A percentile compares a stretch with the other conserved stretches of the same genome.
Evolutionary conservation across 2,888 invertebrate genomes (phyloP).

Genomic region (Eucriotettix oculatus): DNA sequence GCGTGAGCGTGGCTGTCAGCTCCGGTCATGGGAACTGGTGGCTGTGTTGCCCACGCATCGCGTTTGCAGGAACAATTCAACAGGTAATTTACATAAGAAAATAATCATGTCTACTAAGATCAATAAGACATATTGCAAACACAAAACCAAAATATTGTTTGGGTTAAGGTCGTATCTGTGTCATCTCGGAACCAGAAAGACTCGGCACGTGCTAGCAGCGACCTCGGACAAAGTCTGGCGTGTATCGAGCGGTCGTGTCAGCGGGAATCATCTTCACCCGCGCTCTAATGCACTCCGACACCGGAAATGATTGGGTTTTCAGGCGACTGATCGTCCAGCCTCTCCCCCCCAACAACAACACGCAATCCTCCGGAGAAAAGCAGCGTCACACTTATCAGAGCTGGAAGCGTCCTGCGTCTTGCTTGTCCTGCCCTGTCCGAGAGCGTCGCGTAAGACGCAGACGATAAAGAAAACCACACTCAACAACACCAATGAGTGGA

Average conservation of each 20-base stretch:
- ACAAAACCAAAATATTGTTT: too few species aligned
- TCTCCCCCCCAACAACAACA: neutral
- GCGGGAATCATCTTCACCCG: conserved; percentile 3
- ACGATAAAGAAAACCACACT: neutral
- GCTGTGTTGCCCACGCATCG: too few species aligned
- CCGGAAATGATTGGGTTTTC: conserved; percentile 42
- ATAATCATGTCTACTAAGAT: too few species aligned
- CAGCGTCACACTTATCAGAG: neutral
- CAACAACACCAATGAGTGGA: neutral
- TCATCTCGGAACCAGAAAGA: too few species aligned
- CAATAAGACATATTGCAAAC: too few species aligned
- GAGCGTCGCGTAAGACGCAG: neutral
- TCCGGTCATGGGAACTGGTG: too few species aligned
- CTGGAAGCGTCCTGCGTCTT: neutral
- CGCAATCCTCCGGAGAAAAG: neutral
- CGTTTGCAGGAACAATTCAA: too few species aligned
- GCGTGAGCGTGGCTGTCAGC: too few species aligned
- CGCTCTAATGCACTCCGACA: conserved; percentile 34
- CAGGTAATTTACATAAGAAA: too few species aligned
- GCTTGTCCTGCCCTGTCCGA: neutral
- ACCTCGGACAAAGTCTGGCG: too few species aligned
- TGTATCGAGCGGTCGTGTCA: neutral
- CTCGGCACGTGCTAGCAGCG: too few species aligned
- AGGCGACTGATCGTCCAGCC: conserved; percentile 26
- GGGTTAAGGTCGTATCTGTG: too few species aligned